phyloP scores from a whole-genome alignment of 92 coral and sea anemone genomes.

The Phenganax subtilis region DNA sequence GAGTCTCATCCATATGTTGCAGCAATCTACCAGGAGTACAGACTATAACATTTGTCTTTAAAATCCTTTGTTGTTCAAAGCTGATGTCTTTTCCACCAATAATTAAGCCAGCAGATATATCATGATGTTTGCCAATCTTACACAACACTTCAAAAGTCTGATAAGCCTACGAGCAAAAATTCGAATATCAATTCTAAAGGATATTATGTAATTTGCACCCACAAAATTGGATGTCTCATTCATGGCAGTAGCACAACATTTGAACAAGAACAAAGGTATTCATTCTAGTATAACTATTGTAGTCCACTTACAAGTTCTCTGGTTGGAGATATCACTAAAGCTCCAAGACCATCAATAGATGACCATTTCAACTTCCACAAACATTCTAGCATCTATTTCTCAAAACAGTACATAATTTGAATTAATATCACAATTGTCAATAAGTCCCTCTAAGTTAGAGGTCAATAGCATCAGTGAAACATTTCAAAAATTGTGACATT shows the following conservation, averaged over 20 bases:
- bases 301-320: constrained; percentile 76
- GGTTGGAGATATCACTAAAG: constrained; percentile 87
- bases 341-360: constrained; percentile 89
- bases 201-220: too few species aligned
- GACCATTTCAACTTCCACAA: constrained; percentile 89
- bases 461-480: too few species aligned
- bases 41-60: constrained; percentile 78
- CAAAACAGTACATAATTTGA: neutral
- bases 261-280: too few species aligned
- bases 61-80: constrained; percentile 81
- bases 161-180: constrained; percentile 65
- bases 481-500: neutral
- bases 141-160: constrained; percentile 95
- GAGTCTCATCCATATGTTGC: constrained; percentile 98
- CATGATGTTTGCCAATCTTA: constrained; percentile 84
- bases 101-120: constrained; percentile 88
- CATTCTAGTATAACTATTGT: neutral
- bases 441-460: too few species aligned
- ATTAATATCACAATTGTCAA: too few species aligned
- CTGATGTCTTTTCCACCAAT: constrained; percentile 96
- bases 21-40: constrained; percentile 93
- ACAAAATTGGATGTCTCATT: neutral
- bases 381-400: constrained; percentile 64
- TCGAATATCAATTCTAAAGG: neutral
- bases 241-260: too few species aligned